Conservation (phyloP, 37 sponge, comb jelly and placozoan genomes). For the Aphrocallistes beatrix region DNA sequence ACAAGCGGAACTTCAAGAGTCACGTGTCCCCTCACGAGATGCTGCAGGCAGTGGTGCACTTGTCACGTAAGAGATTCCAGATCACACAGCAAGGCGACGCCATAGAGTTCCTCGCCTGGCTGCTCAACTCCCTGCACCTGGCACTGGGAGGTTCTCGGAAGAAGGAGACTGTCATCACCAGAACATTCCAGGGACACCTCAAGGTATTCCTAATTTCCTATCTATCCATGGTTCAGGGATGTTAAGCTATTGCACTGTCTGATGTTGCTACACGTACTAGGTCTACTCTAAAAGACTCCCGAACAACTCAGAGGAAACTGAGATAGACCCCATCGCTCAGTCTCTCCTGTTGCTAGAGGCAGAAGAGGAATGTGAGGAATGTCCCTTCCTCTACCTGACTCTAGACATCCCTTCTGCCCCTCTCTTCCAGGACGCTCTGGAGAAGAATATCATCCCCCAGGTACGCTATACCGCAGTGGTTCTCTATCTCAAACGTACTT, state of each 20-base stretch:
- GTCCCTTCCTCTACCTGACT: constrained; percentile 80
- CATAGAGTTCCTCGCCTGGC: constrained; percentile 87
- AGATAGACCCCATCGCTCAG: background rate
- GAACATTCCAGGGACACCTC: background rate
- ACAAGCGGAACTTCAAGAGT: constrained; percentile 80
- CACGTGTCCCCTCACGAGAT: constrained; percentile 98
- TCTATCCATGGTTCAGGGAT: no score
- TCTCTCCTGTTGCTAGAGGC: constrained; percentile 5
- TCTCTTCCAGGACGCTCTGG: constrained; percentile 86
- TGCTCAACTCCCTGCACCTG: constrained; percentile 75
- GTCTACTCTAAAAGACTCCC: background rate
- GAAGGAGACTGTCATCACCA: constrained; percentile 14
- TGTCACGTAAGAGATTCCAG: constrained; percentile 85
- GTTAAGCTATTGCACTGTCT: no score
- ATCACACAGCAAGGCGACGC: constrained; percentile 96
- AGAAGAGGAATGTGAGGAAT: background rate
- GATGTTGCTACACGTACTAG: no score
- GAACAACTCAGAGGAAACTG: background rate
- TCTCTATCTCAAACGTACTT: no score
- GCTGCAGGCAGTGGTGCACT: constrained; percentile 78
- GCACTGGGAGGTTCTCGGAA: constrained; percentile 53
- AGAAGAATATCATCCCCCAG: constrained; percentile 93
- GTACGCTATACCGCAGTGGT: no score
- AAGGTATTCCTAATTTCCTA: no score
- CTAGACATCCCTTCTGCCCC: constrained; percentile 90